phyloP scores from a whole-genome alignment of 2,888 invertebrate species.

The Amorpha juglandis region DNA sequence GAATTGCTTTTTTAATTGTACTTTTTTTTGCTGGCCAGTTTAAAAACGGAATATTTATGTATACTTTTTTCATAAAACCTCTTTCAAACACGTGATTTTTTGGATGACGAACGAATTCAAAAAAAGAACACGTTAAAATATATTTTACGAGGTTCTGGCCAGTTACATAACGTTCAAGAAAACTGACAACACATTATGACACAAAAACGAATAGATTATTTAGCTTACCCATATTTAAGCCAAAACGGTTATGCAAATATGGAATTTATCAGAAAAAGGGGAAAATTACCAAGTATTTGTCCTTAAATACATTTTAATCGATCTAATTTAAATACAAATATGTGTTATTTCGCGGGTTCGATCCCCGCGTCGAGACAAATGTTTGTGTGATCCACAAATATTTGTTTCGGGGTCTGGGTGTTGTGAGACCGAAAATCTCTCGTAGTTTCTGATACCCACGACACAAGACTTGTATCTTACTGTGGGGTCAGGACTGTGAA shows the following conservation, averaged over 20 bases:
- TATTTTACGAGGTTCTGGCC: conserved; percentile 18
- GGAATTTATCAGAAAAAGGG: neutral
- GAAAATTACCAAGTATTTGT: neutral
- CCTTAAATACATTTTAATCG: neutral
- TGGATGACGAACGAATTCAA: conserved; percentile 8
- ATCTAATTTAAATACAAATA: too few species aligned
- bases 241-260: neutral
- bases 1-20: conserved; percentile 26
- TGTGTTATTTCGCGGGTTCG: too few species aligned
- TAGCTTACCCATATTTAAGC: neutral
- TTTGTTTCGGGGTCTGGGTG: too few species aligned
- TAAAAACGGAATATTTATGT: conserved; percentile 25
- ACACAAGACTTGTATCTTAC: too few species aligned
- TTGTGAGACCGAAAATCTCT: too few species aligned
- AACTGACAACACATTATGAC: conserved; percentile 12
- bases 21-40: conserved; percentile 12
- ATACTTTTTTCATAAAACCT: conserved; percentile 13
- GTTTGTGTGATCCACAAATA: too few species aligned
- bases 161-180: conserved; percentile 9
- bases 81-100: conserved; percentile 17
- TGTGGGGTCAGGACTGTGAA: too few species aligned
- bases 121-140: conserved; percentile 14
- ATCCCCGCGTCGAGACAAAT: too few species aligned
- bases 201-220: conserved; percentile 10
- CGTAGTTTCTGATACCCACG: too few species aligned